Evolutionary conservation across 2,888 invertebrate species (phyloP).

Genomic region (Diarsia rubi): DNA sequence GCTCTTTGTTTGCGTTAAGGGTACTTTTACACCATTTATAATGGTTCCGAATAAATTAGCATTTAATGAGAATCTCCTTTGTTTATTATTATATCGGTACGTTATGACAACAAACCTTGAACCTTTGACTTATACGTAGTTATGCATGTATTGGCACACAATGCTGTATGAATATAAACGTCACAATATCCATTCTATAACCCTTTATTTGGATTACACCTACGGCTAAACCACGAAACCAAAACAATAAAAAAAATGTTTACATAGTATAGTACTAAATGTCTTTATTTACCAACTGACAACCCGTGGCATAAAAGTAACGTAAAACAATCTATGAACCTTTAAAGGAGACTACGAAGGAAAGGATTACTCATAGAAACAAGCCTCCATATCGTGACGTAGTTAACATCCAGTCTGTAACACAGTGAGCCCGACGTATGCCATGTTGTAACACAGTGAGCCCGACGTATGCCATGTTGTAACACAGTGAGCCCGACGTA

Average conservation of each 20-base stretch:
- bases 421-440: neutral
- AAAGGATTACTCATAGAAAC: neutral
- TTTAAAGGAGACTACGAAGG: neutral
- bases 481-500: neutral
- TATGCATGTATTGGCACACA: neutral
- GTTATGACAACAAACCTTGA: conserved; percentile 39
- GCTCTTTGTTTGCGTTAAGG: too few species aligned
- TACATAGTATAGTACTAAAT: neutral
- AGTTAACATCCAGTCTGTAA: neutral
- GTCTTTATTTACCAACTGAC: neutral
- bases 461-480: neutral
- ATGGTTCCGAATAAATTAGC: conserved; percentile 43
- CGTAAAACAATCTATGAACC: neutral
- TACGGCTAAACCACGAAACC: conserved; percentile 5
- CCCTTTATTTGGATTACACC: conserved; percentile 6
- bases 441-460: neutral
- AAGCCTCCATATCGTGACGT: neutral
- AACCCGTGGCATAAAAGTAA: neutral
- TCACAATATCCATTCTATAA: neutral
- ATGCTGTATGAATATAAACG: neutral
- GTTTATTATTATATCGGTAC: conserved; percentile 34
- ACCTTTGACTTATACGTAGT: conserved; percentile 27
- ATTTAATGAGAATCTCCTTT: conserved; percentile 39
- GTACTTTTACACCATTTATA: too few species aligned
- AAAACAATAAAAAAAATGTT: conserved; percentile 1